Percentiles rank a stretch among this genome's conserved stretches.
Evolutionary conservation across 2,113 vertebrate species (phyloP).

Genomic region (Tupaia chinensis): DNA sequence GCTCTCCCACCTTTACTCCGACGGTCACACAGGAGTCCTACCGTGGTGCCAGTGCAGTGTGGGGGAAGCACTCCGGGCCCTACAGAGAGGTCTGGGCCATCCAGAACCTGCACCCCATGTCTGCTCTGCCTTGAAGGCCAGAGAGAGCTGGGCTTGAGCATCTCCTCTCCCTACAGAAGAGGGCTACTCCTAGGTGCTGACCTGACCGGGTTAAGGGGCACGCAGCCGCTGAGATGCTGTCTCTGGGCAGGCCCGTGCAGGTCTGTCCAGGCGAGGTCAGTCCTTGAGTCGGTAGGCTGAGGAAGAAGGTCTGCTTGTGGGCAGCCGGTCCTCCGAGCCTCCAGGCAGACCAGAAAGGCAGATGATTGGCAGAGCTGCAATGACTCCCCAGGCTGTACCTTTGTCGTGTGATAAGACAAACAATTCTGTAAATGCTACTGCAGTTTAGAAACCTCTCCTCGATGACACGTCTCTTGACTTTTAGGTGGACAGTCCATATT

Average conservation of each 20-base stretch:
- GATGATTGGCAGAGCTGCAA: neutral
- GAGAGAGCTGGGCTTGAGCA: neutral
- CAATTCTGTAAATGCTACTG: neutral
- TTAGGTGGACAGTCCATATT: neutral
- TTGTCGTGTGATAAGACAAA: slow-evolving; percentile 15
- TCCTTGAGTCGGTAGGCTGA: neutral
- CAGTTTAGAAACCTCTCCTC: neutral
- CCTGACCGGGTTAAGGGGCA: neutral
- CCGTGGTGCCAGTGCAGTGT: neutral
- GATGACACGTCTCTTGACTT: neutral
- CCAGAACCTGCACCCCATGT: too few species aligned
- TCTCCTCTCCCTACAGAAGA: neutral
- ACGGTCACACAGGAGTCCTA: neutral
- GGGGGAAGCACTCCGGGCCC: neutral
- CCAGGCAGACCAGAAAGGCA: neutral
- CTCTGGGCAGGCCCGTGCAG: neutral
- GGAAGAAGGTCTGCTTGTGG: neutral
- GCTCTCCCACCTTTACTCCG: neutral
- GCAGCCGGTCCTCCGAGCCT: neutral
- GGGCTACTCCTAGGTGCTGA: neutral
- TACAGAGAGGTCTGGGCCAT: neutral
- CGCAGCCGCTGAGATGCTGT: neutral
- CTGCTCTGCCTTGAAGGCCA: neutral
- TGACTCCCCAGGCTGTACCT: neutral
- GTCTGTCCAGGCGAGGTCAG: neutral